Evolutionary conservation across 2,888 invertebrate genomes (phyloP), one percentile per base, ranked within the genome.

Genomic region (Lasioglossum lativentre): DNA sequence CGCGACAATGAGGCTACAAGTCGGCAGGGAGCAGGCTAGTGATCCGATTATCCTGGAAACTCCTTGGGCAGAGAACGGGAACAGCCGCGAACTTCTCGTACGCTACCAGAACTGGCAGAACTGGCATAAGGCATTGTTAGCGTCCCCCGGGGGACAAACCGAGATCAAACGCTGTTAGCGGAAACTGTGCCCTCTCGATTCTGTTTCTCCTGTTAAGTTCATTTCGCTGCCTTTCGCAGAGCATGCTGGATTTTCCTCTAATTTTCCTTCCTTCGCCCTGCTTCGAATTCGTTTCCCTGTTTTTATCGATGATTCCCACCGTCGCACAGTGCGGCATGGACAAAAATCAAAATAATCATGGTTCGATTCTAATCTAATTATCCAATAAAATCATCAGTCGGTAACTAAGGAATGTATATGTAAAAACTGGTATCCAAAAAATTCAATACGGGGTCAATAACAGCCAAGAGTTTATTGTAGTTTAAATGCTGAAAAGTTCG

Each of bases 101-200:
- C 80, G 78, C 72, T 40, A 30, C 1, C 52, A 59, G 78, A 71
- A 66, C 71, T 70, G 74, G 77, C 68, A 78, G 81, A 82, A 85
- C 81, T 76, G 91, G 86, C 91, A 90, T 90, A 91, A 91, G 91
- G 91, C 91, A 91, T 91, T 91, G 91, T 91, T 91, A 91, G 81
- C 80, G 30, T 90, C 90, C 86, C 90, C 10, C 73, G 89, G 90
- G 89, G 91, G 91, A 88, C 89, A 87, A 88, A 89, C 90, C 79
- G 87, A 89, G 91, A 89, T 91, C 90, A 91, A 91, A 91, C 88
- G 88, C 87, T 87, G 91, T 91, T 91, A 91, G 83, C 79, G 23
- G 85, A 80, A 90, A 90, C 87, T 86, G 80, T 85, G 71, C 70
- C 81, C 52, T 52, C 75, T 34, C 79, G 88, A 85, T 85, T 85